phyloP scores from a whole-genome alignment of 2,797 vertebrate species.

The Myotis myotis region DNA sequence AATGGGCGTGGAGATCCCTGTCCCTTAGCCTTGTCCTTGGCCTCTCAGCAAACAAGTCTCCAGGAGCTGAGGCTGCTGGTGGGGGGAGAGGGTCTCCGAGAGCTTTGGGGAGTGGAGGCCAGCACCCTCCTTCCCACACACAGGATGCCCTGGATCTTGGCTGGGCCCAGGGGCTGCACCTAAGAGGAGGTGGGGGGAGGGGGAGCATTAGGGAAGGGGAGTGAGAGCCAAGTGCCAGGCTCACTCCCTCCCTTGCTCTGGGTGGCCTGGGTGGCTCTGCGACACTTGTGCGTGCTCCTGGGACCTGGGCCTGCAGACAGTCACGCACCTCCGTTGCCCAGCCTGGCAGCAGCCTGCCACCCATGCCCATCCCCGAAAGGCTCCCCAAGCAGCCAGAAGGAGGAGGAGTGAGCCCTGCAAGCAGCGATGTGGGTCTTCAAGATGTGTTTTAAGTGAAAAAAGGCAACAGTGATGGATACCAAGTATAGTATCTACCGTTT shows the following conservation, averaged over 20 bases:
- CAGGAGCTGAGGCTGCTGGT: not conserved
- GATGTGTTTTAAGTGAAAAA: constrained; percentile 49
- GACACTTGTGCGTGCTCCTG: not conserved
- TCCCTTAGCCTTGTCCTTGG: not conserved
- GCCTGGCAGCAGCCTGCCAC: not conserved
- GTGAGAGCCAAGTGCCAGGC: not conserved
- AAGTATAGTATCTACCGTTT: constrained; percentile 33
- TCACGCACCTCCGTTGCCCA: accelerated
- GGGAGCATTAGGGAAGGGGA: not conserved
- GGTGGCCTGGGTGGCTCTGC: not conserved
- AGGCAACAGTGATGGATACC: not conserved
- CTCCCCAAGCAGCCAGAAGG: not conserved
- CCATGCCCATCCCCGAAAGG: not conserved
- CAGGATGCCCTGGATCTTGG: not conserved
- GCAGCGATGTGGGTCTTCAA: constrained; percentile 11
- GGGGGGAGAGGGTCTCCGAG: not conserved
- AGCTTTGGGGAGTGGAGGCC: not conserved
- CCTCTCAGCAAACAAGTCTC: not conserved
- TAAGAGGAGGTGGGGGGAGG: not conserved
- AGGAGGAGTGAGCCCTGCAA: not conserved
- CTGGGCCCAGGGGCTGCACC: not conserved
- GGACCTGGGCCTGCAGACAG: not conserved
- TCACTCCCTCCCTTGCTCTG: not conserved
- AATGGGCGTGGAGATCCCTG: accelerated
- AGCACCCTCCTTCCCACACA: no score